phyloP scores from a whole-genome alignment of 2,888 invertebrate genomes.

The Acanthosepion pharaonis region DNA sequence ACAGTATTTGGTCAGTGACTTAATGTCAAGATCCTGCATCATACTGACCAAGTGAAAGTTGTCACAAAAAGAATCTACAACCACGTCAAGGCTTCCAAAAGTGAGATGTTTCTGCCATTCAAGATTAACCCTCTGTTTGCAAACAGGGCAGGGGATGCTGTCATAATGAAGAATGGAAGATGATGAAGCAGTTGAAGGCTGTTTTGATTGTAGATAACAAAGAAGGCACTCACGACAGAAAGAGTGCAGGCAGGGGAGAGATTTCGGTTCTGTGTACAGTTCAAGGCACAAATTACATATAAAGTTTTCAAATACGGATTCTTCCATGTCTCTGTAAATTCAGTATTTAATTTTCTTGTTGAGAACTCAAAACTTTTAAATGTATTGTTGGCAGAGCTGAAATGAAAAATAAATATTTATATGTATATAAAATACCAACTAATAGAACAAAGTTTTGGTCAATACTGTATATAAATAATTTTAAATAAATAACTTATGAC shows the following conservation, averaged over 20 bases:
- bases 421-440: too few relatives aligned
- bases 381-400: not conserved
- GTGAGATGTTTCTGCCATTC: conserved; percentile 37
- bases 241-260: conserved; percentile 53
- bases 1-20: not conserved
- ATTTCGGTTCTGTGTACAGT: conserved; percentile 51
- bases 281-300: conserved; percentile 53
- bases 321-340: not conserved
- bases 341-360: not conserved
- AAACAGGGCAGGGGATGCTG: conserved; percentile 51
- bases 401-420: not conserved
- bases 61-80: not conserved
- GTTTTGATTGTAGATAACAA: conserved; percentile 48
- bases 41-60: conserved; percentile 40
- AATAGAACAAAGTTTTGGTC: too few relatives aligned
- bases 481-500: too few relatives aligned
- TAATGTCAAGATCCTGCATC: conserved; percentile 37
- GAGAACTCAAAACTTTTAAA: not conserved
- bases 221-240: conserved; percentile 53
- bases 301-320: conserved; percentile 43
- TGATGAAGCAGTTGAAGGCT: not conserved
- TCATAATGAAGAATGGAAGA: not conserved
- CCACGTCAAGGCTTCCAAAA: not conserved
- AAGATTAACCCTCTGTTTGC: conserved; percentile 39
- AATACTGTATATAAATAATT: too few relatives aligned